Evolutionary conservation across 2,113 vertebrate species (phyloP).

Genomic region (Gopherus evgoodei): DNA sequence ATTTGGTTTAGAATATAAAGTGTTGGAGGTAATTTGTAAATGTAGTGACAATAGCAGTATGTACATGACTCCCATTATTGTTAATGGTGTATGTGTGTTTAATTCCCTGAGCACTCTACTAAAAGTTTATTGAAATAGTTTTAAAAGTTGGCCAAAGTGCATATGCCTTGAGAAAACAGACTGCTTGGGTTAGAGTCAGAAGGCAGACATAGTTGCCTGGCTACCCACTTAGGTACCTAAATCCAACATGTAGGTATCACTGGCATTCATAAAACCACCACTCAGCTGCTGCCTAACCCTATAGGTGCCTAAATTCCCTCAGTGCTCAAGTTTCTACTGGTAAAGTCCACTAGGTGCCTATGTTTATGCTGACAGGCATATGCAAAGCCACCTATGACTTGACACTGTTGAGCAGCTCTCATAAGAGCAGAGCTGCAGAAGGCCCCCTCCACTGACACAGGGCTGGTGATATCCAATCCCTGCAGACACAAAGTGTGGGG

Average conservation of each 20-base stretch:
- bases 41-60: background rate
- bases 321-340: background rate
- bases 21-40: slow-evolving; percentile 38
- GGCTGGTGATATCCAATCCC: background rate
- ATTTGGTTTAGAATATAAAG: slow-evolving; percentile 24
- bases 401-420: background rate
- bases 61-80: background rate
- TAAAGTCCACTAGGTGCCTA: background rate
- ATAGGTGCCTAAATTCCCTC: background rate
- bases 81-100: slow-evolving; percentile 51
- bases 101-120: slow-evolving; percentile 35
- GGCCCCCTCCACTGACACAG: background rate
- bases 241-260: background rate
- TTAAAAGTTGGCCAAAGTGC: slow-evolving; percentile 36
- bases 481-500: background rate
- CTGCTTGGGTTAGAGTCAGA: slow-evolving; percentile 28
- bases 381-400: background rate
- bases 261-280: background rate
- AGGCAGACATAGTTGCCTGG: background rate
- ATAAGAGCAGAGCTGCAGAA: background rate
- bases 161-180: slow-evolving; percentile 38
- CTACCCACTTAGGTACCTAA: background rate
- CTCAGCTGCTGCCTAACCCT: background rate
- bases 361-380: background rate
- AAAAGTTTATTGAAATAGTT: slow-evolving; percentile 45